Evolutionary conservation across 2,888 invertebrate genomes (phyloP), one percentile per base, ranked within the genome.

Genomic region (Nomada fucata): DNA sequence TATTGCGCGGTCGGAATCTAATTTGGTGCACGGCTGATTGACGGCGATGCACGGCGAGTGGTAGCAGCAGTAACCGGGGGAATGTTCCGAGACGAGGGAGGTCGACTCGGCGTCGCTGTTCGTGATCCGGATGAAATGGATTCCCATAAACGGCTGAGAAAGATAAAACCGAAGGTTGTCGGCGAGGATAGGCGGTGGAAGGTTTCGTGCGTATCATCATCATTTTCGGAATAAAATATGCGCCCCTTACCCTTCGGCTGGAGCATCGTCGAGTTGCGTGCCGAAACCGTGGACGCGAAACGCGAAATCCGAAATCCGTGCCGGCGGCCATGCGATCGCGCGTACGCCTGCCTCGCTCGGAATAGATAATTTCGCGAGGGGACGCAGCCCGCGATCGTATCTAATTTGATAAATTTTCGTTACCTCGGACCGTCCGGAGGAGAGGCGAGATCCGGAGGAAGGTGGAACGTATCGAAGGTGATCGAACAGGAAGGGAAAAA

Each of bases 391-490:
- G 60, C 76, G 78, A 75, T 86, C 84, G 79, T 80, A 74, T 84
- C 85, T 84, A 84, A 88, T 88, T 88, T 87, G 82, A 86, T 84
- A 87, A 88, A 88, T 88, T 87, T 79, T 80, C 75, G 76, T 57
- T 74, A 70, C 76, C 20, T 18, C 64, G 60, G 47, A 42, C 64
- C 50, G 60, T 63, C 47, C 52, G 64, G 61, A 47, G 47, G 36
- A 55, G 15, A 13, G 52, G 60, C 64, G 18, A 44, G 64, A 7
- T 9, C n/a, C 26, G n/a, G 20, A 36, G 13, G 13, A 10, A 18
- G n/a, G 15, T 44, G 9, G 36, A 44, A n/a, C n/a, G n/a, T 18
- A n/a, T 50, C 42, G 67, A 59, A 13, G 44, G n/a, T 3, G 26
- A n/a, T n/a, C 20, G 20, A 42, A 11, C n/a, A 36, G 36, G 15